Conservation (phyloP, 2,113 vertebrate species). For the Ammodytes marinus region DNA sequence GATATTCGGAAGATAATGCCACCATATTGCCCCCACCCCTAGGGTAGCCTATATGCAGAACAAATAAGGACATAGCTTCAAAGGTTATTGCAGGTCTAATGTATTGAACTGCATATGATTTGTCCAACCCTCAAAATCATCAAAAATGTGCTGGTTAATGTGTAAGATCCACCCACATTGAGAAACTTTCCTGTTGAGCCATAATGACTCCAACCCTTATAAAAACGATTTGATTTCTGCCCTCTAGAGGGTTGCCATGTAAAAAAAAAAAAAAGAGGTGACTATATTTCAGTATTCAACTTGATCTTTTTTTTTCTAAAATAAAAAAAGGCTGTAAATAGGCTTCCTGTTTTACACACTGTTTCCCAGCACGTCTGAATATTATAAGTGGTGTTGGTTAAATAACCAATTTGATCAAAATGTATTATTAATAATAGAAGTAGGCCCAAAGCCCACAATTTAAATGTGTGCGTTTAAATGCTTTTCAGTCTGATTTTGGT, state of each 20-base stretch:
- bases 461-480: background rate
- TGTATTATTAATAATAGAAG: background rate
- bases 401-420: background rate
- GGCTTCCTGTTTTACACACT: background rate
- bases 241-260: background rate
- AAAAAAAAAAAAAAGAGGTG: background rate
- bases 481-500: background rate
- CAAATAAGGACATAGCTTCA: background rate
- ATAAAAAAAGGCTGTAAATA: too few species aligned
- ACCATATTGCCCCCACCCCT: conserved; percentile 15
- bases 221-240: background rate
- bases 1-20: background rate
- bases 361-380: background rate
- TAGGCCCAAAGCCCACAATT: too few species aligned
- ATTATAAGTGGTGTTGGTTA: background rate
- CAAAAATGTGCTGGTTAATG: background rate
- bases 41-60: background rate
- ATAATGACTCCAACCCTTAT: background rate
- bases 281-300: background rate
- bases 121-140: too few species aligned
- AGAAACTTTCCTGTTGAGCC: conserved; percentile 30
- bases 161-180: background rate
- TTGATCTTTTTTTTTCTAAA: too few species aligned
- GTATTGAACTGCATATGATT: background rate
- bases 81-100: background rate